These are phyloP conservation scores for Strigamia crassipes DNA, from an alignment of 2,888 invertebrate genomes.

Conservation along the genomic window DNA sequence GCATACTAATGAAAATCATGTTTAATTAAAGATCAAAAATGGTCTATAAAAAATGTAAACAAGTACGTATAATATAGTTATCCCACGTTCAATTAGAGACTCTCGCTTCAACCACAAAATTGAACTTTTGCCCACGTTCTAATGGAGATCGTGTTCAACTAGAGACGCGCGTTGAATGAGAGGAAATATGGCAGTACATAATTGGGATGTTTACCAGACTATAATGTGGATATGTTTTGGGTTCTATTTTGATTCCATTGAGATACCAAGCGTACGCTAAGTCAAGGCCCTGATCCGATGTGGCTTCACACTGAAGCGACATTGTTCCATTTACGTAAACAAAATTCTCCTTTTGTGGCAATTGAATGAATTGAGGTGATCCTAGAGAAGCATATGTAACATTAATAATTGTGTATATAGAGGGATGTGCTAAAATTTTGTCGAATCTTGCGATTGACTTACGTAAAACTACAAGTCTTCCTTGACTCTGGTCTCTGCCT, in stretches of 20 bases:
- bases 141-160: no score
- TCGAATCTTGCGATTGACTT: conserved; percentile 60
- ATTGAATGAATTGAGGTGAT: conserved; percentile 3
- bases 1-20: no score
- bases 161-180: no score
- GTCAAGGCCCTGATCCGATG: conserved; percentile 82
- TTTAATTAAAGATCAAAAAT: no score
- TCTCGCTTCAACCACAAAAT: no score
- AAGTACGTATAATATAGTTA: no score
- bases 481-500: conserved; percentile 84
- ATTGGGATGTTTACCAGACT: conserved; percentile 43
- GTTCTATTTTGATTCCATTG: conserved; percentile 77
- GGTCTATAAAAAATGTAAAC: no score
- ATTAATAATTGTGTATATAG: no score
- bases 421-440: no score
- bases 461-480: conserved; percentile 80
- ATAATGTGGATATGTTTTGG: conserved; percentile 7
- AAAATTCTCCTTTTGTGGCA: background rate
- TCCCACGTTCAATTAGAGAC: no score
- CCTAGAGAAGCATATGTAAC: background rate
- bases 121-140: no score
- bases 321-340: conserved; percentile 53
- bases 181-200: no score
- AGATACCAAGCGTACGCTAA: conserved; percentile 91
- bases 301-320: conserved; percentile 77